These are phyloP conservation scores for Takifugu bimaculatus DNA, from an alignment of 2,113 vertebrate species.

Conservation along the genomic window DNA sequence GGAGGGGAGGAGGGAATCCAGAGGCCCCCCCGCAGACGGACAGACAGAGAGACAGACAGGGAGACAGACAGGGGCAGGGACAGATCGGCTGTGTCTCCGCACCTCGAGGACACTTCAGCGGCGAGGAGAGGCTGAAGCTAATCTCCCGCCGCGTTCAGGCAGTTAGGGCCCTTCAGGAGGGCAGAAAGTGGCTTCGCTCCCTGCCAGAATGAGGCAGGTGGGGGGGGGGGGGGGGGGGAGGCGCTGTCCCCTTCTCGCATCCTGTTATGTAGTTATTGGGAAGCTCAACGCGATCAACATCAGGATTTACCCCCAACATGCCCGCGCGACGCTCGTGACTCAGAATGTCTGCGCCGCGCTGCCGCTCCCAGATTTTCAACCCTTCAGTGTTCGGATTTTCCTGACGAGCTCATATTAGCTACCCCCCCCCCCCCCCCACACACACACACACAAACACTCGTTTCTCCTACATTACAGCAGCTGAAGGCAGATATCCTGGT, in stretches of 20 bases:
- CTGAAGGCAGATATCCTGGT: too few relatives aligned
- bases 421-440: too few relatives aligned
- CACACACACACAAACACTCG: too few relatives aligned
- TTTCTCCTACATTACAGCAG: too few relatives aligned
- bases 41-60: slow-evolving; percentile 4
- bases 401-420: too few relatives aligned
- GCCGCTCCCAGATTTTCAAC: slow-evolving; percentile 1
- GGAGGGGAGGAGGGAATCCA: neutral
- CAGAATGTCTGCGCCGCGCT: slow-evolving; percentile 44
- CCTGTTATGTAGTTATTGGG: slow-evolving; percentile 29
- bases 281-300: slow-evolving; percentile 60
- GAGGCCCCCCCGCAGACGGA: neutral
- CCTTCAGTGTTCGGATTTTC: too few relatives aligned
- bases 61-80: slow-evolving; percentile 4
- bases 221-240: neutral
- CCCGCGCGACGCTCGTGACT: slow-evolving; percentile 29
- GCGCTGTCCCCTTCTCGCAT: slow-evolving; percentile 30
- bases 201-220: neutral
- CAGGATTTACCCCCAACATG: slow-evolving; percentile 29
- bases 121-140: slow-evolving; percentile 38
- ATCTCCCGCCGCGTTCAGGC: slow-evolving; percentile 30
- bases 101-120: slow-evolving; percentile 40
- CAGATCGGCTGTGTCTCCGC: slow-evolving; percentile 24
- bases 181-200: slow-evolving; percentile 27
- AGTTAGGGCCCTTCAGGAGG: slow-evolving; percentile 37